phyloP scores from a whole-genome alignment of 2,888 invertebrate species.

The Trissolcus brochymenae region DNA sequence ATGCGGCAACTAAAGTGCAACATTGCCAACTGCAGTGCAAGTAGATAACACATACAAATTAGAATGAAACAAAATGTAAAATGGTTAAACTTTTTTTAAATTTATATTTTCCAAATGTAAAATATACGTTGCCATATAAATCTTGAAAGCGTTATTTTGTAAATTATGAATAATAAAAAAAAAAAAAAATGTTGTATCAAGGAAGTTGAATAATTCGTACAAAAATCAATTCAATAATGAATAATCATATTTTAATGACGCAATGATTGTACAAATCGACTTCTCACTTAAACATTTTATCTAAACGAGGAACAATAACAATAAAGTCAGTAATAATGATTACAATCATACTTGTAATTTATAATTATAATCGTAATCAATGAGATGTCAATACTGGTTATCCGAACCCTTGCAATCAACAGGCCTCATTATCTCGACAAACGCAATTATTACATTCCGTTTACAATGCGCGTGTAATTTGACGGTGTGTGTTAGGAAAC shows the following conservation, averaged over 20 bases:
- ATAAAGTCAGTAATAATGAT: conserved; percentile 70
- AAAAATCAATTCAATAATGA: conserved; percentile 66
- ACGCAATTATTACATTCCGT: conserved; percentile 39
- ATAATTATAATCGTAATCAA: conserved; percentile 56
- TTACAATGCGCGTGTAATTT: conserved; percentile 51
- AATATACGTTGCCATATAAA: no score
- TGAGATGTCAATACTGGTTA: conserved; percentile 54
- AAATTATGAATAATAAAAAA: no score
- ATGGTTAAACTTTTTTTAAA: neutral
- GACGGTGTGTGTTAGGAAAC: conserved; percentile 54
- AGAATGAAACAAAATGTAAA: neutral
- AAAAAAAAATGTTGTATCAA: no score
- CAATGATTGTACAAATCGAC: conserved; percentile 77
- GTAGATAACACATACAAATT: conserved; percentile 18
- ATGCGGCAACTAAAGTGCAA: conserved; percentile 38
- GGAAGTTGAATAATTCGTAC: neutral
- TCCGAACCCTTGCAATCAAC: conserved; percentile 44
- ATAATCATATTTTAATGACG: conserved; percentile 77
- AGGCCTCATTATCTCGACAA: conserved; percentile 53
- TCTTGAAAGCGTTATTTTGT: no score
- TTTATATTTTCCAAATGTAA: no score
- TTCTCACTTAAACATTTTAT: conserved; percentile 72
- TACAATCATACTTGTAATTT: conserved; percentile 69
- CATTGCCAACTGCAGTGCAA: conserved; percentile 51
- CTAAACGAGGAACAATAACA: conserved; percentile 75